These are phyloP conservation scores for Gymnorhina tibicen DNA, from an alignment of 2,113 vertebrate genomes.

Conservation along the genomic window DNA sequence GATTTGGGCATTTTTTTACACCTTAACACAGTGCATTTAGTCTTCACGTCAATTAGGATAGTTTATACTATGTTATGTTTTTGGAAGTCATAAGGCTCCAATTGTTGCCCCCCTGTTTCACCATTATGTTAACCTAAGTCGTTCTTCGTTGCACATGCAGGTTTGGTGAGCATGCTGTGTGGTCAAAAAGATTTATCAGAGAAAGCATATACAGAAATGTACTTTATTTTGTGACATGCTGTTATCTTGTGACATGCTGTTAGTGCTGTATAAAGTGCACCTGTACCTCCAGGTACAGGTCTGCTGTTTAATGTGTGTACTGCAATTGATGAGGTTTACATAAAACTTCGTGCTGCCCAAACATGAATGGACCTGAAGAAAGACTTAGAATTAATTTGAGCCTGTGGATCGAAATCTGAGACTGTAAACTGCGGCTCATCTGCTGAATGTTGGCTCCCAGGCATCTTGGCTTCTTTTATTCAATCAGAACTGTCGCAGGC, in stretches of 20 bases:
- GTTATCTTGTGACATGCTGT: background rate
- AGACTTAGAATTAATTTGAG: background rate
- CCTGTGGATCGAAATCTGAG: background rate
- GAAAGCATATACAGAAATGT: background rate
- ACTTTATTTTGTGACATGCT: background rate
- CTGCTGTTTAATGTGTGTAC: background rate
- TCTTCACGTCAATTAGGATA: background rate
- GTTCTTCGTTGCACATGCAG: background rate
- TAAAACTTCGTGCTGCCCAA: background rate
- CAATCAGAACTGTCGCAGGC: background rate
- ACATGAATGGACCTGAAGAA: background rate
- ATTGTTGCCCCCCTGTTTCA: background rate
- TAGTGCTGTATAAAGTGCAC: background rate
- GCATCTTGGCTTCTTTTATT: background rate
- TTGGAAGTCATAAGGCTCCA: background rate
- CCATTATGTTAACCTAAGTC: background rate
- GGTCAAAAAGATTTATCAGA: background rate
- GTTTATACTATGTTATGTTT: background rate
- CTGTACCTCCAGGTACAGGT: background rate
- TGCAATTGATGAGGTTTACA: background rate
- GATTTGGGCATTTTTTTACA: background rate
- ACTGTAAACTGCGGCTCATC: background rate
- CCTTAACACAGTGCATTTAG: background rate
- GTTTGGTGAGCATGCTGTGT: background rate
- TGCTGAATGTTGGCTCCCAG: background rate